These are phyloP conservation scores for Brachystomella parvula DNA, from an alignment of 1,140 invertebrate genomes.

Conservation along the genomic window DNA sequence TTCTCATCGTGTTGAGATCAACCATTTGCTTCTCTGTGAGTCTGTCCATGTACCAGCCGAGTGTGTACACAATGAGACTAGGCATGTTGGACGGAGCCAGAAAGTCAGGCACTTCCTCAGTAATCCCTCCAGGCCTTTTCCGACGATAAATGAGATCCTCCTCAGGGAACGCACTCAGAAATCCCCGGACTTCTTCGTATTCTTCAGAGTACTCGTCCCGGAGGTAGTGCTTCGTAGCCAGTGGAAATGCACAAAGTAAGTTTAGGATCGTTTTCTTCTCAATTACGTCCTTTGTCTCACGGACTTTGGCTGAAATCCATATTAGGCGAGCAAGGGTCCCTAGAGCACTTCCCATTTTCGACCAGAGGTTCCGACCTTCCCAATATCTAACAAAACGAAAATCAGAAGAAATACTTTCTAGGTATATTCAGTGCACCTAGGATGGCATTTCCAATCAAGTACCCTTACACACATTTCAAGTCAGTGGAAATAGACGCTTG, in stretches of 20 bases:
- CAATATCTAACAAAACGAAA: background rate
- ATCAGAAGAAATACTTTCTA: too few species aligned
- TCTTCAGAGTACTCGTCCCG: constrained; percentile 22
- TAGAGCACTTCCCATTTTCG: background rate
- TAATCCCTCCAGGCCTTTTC: background rate
- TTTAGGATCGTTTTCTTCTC: constrained; percentile 27
- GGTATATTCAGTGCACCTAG: too few species aligned
- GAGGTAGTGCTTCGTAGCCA: constrained; percentile 23
- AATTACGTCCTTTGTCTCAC: constrained; percentile 10
- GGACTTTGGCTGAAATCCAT: background rate
- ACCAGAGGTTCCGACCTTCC: constrained; percentile 6
- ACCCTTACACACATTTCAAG: too few species aligned
- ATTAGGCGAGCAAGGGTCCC: background rate
- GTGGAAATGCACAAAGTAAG: constrained; percentile 21
- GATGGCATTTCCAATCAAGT: too few species aligned
- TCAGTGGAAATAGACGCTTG: too few species aligned
- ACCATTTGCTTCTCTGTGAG: background rate
- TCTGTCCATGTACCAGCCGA: background rate
- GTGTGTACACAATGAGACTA: background rate
- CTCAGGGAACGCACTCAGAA: background rate
- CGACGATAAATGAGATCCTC: background rate
- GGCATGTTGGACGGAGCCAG: background rate
- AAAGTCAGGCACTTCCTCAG: background rate
- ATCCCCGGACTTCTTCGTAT: background rate
- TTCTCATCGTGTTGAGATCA: background rate